These are phyloP conservation scores for Drosophila athabasca DNA, from an alignment of 1,140 invertebrate genomes.

Conservation along the genomic window DNA sequence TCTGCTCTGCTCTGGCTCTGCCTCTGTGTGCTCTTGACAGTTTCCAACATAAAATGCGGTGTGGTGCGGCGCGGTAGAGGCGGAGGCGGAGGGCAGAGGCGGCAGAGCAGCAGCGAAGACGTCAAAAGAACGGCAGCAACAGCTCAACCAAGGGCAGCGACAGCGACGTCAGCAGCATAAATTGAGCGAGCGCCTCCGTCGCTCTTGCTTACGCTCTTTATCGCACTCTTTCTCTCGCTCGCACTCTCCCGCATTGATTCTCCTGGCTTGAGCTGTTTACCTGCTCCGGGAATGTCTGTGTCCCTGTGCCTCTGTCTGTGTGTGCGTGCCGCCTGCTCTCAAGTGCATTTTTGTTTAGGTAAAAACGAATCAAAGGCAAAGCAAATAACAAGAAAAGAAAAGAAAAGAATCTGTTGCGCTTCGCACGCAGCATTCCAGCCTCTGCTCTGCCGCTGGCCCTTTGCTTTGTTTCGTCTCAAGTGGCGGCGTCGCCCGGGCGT, in stretches of 20 bases:
- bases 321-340: constrained; percentile 48
- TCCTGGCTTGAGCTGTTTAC: constrained; percentile 55
- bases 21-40: constrained; percentile 67
- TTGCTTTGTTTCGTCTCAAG: constrained; percentile 74
- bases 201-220: constrained; percentile 25
- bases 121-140: constrained; percentile 51
- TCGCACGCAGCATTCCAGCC: constrained; percentile 57
- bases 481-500: constrained; percentile 47
- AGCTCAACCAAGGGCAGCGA: constrained; percentile 56
- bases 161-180: constrained; percentile 66
- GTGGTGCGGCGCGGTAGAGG: too few species aligned
- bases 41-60: constrained; percentile 72
- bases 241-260: constrained; percentile 19
- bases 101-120: constrained; percentile 30
- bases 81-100: too few species aligned
- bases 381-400: constrained; percentile 75
- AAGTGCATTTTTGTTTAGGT: constrained; percentile 80
- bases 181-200: constrained; percentile 38
- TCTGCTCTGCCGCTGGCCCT: constrained; percentile 23
- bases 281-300: constrained; percentile 50
- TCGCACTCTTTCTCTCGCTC: constrained; percentile 14
- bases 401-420: constrained; percentile 77
- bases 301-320: constrained; percentile 5
- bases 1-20: constrained; percentile 42
- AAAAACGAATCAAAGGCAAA: constrained; percentile 79